Evolutionary conservation across 2,113 vertebrate species (phyloP).

Genomic region (Nyctereutes procyonoides): DNA sequence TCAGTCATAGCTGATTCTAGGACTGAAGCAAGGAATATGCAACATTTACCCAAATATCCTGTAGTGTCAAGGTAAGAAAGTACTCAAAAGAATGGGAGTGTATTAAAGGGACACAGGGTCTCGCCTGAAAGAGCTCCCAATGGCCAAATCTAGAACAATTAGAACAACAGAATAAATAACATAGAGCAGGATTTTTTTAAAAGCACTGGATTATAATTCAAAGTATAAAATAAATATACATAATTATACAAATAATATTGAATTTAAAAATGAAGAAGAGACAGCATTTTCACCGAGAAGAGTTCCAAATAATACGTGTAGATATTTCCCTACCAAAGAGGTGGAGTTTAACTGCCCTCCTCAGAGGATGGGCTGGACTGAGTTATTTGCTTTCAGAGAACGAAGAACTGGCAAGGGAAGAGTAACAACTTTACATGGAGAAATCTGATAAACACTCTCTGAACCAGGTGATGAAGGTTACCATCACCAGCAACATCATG

Average conservation of each 20-base stretch:
- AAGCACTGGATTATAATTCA: neutral
- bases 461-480: neutral
- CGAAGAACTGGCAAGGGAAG: neutral
- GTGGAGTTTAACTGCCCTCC: neutral
- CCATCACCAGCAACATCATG: fast-evolving
- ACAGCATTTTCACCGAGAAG: neutral
- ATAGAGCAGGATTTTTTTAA: neutral
- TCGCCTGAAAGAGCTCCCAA: neutral
- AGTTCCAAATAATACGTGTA: neutral
- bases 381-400: neutral
- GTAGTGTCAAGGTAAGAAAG: neutral
- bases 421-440: neutral
- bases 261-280: neutral
- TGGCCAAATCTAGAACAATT: neutral
- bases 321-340: neutral
- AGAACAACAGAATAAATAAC: neutral
- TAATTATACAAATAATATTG: neutral
- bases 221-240: neutral
- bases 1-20: neutral
- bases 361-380: neutral
- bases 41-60: neutral
- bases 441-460: neutral
- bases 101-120: neutral
- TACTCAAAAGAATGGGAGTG: neutral
- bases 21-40: neutral